Evolutionary conservation across 2,797 vertebrate species (phyloP).

Genomic region (Anguilla megastoma): DNA sequence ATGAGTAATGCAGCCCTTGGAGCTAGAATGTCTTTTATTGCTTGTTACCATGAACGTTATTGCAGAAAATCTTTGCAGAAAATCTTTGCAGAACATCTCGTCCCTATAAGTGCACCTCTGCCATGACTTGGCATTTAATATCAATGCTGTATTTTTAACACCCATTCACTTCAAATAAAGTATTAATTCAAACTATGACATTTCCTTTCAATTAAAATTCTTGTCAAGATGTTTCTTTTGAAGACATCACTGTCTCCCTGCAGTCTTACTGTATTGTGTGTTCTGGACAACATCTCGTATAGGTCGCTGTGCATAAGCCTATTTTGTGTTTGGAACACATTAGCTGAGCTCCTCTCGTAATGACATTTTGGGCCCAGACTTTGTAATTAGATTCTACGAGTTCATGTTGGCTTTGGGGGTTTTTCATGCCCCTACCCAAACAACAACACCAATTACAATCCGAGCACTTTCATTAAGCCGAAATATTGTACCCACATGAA

Average conservation of each 20-base stretch:
- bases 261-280: background rate
- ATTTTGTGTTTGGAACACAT: background rate
- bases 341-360: background rate
- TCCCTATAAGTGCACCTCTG: too few relatives aligned
- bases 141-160: too few relatives aligned
- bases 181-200: too few relatives aligned
- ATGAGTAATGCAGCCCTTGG: background rate
- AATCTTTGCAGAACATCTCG: too few relatives aligned
- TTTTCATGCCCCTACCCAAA: background rate
- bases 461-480: background rate
- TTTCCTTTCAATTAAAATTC: too few relatives aligned
- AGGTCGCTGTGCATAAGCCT: background rate
- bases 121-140: too few relatives aligned
- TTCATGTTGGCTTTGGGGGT: background rate
- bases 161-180: too few relatives aligned
- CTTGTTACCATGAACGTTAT: background rate
- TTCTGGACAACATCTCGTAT: background rate
- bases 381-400: background rate
- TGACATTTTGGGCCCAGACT: background rate
- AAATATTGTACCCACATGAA: background rate
- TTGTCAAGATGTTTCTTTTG: too few relatives aligned
- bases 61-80: too few relatives aligned
- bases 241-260: too few relatives aligned
- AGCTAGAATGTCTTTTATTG: background rate
- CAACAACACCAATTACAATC: constrained; percentile 1